Conservation (phyloP, 2,113 vertebrate species). For the Brienomyrus longianalis region DNA sequence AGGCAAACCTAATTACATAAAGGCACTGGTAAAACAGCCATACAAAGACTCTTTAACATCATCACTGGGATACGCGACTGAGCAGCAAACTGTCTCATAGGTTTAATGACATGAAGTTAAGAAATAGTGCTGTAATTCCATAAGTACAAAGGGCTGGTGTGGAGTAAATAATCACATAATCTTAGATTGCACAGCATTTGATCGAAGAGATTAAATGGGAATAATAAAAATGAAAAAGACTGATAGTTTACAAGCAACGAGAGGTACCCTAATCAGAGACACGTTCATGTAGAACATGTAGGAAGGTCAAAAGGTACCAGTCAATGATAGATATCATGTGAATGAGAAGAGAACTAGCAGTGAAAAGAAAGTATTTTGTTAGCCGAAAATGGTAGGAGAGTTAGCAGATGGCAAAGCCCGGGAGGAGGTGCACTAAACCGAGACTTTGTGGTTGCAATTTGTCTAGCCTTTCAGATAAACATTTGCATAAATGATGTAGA, state of each 20-base stretch:
- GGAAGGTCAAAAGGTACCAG: neutral
- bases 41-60: neutral
- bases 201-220: neutral
- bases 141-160: neutral
- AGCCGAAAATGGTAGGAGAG: neutral
- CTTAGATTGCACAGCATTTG: neutral
- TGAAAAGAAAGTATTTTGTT: neutral
- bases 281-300: neutral
- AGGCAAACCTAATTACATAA: neutral
- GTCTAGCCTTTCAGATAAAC: neutral
- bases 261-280: neutral
- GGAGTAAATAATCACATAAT: neutral
- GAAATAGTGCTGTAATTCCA: neutral
- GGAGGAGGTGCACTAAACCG: neutral
- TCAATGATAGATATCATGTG: neutral
- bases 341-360: neutral
- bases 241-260: neutral
- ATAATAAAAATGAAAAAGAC: neutral
- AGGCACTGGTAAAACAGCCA: neutral
- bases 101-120: neutral
- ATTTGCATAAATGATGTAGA: constrained; percentile 8
- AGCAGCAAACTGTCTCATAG: neutral
- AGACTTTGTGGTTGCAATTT: neutral
- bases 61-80: neutral
- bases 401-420: neutral